Percentiles rank a stretch among this genome's conserved stretches.
Conservation (phyloP, 2,113 vertebrate species). For the Maccullochella peelii region DNA sequence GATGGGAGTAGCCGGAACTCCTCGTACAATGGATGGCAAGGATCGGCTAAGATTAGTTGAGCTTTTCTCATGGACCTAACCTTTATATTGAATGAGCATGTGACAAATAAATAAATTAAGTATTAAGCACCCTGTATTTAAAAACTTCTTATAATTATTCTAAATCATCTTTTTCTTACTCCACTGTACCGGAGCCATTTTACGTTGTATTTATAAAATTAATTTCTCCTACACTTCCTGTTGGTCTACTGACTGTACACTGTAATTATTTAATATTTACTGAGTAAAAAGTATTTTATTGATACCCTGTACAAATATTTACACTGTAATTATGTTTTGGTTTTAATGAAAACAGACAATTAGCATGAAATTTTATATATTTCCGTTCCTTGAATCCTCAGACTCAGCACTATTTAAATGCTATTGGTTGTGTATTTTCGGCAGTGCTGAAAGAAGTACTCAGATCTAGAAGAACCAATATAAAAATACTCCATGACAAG, state of each 20-base stretch:
- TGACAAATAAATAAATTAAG: neutral
- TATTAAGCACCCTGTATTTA: neutral
- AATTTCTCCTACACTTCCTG: neutral
- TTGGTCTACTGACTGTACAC: neutral
- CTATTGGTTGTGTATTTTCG: neutral
- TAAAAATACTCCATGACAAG: neutral
- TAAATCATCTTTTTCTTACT: neutral
- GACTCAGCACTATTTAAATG: too few relatives aligned
- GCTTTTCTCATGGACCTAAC: too few relatives aligned
- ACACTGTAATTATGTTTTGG: too few relatives aligned
- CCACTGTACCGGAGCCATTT: neutral
- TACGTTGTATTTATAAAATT: too few relatives aligned
- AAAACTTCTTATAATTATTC: neutral
- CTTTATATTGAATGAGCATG: neutral
- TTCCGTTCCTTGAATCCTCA: neutral
- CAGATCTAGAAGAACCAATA: too few relatives aligned
- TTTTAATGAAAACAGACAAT: too few relatives aligned
- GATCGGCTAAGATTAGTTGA: too few relatives aligned
- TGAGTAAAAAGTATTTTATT: neutral
- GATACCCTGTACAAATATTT: too few relatives aligned
- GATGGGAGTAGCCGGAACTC: too few relatives aligned
- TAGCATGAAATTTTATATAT: neutral
- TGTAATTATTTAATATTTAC: neutral
- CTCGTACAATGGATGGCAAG: too few relatives aligned
- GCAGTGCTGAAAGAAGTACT: too few relatives aligned